Conservation (phyloP, 1,140 invertebrate genomes). For the Caligus rogercresseyi region DNA sequence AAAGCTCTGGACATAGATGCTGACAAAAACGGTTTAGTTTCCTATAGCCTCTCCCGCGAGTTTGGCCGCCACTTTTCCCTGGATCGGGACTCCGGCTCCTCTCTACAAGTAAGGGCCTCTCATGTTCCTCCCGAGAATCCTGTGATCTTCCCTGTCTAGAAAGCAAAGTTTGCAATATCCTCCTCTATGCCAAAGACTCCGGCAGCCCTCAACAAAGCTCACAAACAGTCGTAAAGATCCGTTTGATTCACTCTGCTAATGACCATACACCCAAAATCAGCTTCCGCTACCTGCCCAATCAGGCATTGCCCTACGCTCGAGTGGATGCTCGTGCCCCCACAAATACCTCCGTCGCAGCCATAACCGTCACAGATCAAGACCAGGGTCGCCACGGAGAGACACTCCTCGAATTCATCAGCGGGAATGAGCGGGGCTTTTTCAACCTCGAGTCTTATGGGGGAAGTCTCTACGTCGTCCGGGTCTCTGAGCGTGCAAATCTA, state of each 20-base stretch:
- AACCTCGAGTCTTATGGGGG: conserved; percentile 53
- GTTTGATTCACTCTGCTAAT: conserved; percentile 66
- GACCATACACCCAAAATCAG: conserved; percentile 83
- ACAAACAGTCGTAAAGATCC: conserved; percentile 81
- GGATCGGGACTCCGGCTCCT: conserved; percentile 73
- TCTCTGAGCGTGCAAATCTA: neutral
- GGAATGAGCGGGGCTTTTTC: conserved; percentile 80
- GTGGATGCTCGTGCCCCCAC: conserved; percentile 82
- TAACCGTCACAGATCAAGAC: conserved; percentile 77
- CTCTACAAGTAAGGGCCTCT: conserved; percentile 50
- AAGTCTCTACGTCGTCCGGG: neutral
- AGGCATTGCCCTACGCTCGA: conserved; percentile 58
- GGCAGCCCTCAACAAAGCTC: conserved; percentile 73
- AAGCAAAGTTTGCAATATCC: neutral
- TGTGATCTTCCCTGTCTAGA: neutral
- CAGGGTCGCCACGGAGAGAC: conserved; percentile 76
- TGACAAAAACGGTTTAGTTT: conserved; percentile 76
- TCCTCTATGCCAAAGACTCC: conserved; percentile 53
- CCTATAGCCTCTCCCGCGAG: conserved; percentile 70
- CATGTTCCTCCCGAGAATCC: conserved; percentile 21
- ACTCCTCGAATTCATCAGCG: conserved; percentile 52
- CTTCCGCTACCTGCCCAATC: conserved; percentile 62
- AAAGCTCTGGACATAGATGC: conserved; percentile 75
- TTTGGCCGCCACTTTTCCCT: conserved; percentile 66
- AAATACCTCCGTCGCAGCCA: conserved; percentile 72